Conservation (phyloP, 2,113 vertebrate species). For the Charina bottae region DNA sequence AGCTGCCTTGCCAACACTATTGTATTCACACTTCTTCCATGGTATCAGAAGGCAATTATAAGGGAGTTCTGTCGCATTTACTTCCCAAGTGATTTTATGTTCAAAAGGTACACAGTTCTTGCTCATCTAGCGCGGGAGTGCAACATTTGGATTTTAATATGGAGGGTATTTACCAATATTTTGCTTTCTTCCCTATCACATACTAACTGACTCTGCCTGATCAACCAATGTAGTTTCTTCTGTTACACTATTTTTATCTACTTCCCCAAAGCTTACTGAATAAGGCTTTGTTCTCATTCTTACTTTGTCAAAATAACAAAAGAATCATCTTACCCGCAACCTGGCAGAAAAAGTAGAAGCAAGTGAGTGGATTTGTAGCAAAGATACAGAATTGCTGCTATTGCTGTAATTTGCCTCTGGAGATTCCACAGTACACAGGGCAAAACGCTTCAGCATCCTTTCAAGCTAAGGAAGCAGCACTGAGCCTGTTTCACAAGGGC, state of each 20-base stretch:
- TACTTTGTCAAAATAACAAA: slow-evolving; percentile 16
- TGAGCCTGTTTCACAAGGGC: not conserved
- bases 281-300: slow-evolving; percentile 15
- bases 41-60: slow-evolving; percentile 56
- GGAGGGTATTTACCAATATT: slow-evolving; percentile 1
- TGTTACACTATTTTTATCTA: not conserved
- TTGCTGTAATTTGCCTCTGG: slow-evolving; percentile 16
- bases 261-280: not conserved
- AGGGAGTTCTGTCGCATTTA: slow-evolving; percentile 43
- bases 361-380: not conserved
- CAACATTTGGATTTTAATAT: slow-evolving; percentile 32
- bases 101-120: accelerated
- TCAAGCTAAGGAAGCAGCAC: not conserved
- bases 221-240: not conserved
- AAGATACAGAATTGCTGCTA: slow-evolving; percentile 11
- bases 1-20: slow-evolving; percentile 48
- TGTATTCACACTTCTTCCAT: slow-evolving; percentile 42
- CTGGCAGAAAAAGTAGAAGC: slow-evolving; percentile 33
- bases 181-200: not conserved
- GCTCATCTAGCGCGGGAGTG: slow-evolving; percentile 15
- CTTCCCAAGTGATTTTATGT: slow-evolving; percentile 22
- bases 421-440: not conserved
- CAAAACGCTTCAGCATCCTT: accelerated
- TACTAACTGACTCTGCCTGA: not conserved
- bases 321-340: slow-evolving; percentile 14